Conservation (phyloP, 2,797 vertebrate genomes). For the Chrosomus eos region DNA sequence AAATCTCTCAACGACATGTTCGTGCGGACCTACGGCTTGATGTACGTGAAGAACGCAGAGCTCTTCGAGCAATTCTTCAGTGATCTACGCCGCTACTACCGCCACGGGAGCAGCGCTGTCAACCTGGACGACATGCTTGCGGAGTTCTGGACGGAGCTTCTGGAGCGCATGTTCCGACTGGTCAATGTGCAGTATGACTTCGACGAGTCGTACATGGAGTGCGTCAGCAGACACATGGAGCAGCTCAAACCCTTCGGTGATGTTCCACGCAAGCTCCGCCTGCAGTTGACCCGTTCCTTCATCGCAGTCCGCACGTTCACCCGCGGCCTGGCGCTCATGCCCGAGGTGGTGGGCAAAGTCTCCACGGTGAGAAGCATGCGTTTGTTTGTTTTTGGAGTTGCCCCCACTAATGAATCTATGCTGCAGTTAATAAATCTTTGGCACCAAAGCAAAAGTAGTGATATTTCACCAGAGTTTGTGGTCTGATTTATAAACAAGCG, state of each 20-base stretch:
- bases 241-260: conserved; percentile 96
- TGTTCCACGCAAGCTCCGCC: conserved; percentile 91
- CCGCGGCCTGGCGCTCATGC: conserved; percentile 85
- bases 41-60: conserved; percentile 94
- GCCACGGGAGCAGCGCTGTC: conserved; percentile 76
- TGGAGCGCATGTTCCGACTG: conserved; percentile 95
- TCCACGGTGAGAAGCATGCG: conserved; percentile 81
- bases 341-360: conserved; percentile 88
- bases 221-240: conserved; percentile 92
- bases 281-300: conserved; percentile 90
- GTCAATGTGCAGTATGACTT: conserved; percentile 96
- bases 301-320: conserved; percentile 92
- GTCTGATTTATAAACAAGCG: not conserved
- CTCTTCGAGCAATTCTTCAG: conserved; percentile 94
- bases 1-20: conserved; percentile 93
- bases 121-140: conserved; percentile 94
- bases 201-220: conserved; percentile 91
- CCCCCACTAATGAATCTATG: not conserved
- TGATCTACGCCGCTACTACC: conserved; percentile 88
- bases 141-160: conserved; percentile 92
- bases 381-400: not conserved
- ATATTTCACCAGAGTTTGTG: not conserved
- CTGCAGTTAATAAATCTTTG: not conserved
- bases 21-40: conserved; percentile 90
- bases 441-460: not conserved